Base-by-base conservation (phyloP, 2,113 vertebrate species). In the Coregonus clupeaformis region DNA sequence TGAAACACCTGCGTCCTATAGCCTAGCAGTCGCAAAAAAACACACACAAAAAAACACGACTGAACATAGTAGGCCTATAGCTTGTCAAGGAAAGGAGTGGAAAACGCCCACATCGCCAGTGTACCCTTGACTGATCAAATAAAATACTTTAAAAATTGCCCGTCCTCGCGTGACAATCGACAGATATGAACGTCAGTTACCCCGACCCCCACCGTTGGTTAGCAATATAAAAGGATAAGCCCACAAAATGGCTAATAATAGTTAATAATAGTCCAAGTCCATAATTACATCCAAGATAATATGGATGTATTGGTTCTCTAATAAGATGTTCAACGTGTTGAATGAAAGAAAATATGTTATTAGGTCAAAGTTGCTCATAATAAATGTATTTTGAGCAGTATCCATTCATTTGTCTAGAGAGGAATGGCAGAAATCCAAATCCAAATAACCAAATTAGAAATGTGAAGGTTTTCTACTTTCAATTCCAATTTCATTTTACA, bases 131-230 rank as follows among this genome's bases (percentile, higher is more conserved):
- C n/a, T 22, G 36, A 55, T n/a, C n/a, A n/a, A 47, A 66, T 27
- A 69, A 32, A 55, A 47, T 49, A 18, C 3, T 42, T 42, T 27
- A 1, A n/a, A 25, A 36, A 59, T 3, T 27, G 22, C 27, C 65
- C 18, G 29, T 76, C 69, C 55, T 67, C 52, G 30, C n/a, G 24
- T 16, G 59, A 22, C 32, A 59, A 74, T 36, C 76, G 64, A 73
- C 70, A 76, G 57, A 77, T 36, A 69, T 65, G 68, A 77, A 22
- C 77, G 78, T 68, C 71, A 29, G 52, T 72, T 73, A 69, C 71
- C 76, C 78, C 81, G 78, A 82, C 81, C 79, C 79, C 74, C 83
- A 74, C 71, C 49, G 73, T 66, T 52, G 76, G 57, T 66, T 73
- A 75, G 63, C 24, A 73, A 65, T 74, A 74, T 80, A 72, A 74